Percentiles rank a stretch among this genome's conserved stretches.
Evolutionary conservation across 2,113 vertebrate species (phyloP).

Genomic region (Tor tambroides): DNA sequence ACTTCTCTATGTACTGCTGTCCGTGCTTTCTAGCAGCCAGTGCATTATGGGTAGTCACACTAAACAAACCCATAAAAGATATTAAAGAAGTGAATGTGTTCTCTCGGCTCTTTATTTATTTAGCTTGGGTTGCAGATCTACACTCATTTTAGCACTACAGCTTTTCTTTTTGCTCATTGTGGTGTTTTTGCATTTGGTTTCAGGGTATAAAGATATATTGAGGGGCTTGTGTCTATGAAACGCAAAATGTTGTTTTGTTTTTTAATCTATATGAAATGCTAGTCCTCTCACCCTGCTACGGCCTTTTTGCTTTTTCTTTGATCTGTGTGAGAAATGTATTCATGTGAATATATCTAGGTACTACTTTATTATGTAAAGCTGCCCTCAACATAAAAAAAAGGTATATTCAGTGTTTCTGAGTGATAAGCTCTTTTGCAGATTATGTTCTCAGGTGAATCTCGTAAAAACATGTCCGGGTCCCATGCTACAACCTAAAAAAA

Average conservation of each 20-base stretch:
- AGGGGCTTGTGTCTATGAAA: neutral
- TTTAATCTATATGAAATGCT: conserved; percentile 1
- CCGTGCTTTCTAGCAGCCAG: neutral
- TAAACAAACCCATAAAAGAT: neutral
- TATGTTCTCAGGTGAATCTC: neutral
- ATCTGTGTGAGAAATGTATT: conserved; percentile 21
- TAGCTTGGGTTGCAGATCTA: neutral
- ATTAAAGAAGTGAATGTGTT: neutral
- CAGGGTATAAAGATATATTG: conserved; percentile 18
- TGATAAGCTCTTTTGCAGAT: conserved; percentile 34
- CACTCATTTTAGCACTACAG: neutral
- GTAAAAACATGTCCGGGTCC: neutral
- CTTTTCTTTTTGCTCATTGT: neutral
- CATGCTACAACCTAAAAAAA: neutral
- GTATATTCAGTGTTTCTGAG: conserved; percentile 1
- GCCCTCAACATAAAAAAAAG: neutral
- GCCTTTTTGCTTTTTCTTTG: conserved; percentile 15
- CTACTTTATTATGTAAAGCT: conserved; percentile 22
- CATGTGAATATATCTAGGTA: conserved; percentile 24
- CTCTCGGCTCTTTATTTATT: conserved; percentile 28
- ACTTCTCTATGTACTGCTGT: neutral
- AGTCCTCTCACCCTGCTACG: neutral
- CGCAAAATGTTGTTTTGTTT: no score
- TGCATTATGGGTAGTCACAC: conserved; percentile 15
- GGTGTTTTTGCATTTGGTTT: conserved; percentile 11